Conservation (phyloP, 2,797 vertebrate genomes). For the Pseudomugil gertrudae region DNA sequence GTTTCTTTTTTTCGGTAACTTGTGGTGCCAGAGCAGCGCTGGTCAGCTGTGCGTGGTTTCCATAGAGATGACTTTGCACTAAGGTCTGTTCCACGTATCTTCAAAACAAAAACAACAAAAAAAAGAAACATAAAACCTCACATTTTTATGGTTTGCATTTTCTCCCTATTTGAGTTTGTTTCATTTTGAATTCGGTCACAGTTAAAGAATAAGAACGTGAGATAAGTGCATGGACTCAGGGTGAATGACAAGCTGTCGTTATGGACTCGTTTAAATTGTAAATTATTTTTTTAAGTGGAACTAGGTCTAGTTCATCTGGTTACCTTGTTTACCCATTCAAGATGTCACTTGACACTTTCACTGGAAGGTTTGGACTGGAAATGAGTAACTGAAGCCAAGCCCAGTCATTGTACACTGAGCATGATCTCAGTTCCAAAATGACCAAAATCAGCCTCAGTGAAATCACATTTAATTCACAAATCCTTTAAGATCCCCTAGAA, state of each 20-base stretch:
- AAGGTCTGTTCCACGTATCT: conserved; percentile 64
- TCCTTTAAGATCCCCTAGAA: conserved; percentile 32
- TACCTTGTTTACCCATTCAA: conserved; percentile 44
- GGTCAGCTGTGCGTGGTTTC: conserved; percentile 79
- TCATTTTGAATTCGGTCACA: conserved; percentile 18
- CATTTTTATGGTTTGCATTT: conserved; percentile 36
- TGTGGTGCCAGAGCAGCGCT: conserved; percentile 77
- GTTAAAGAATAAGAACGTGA: conserved; percentile 28
- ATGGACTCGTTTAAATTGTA: conserved; percentile 32
- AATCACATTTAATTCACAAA: conserved; percentile 32
- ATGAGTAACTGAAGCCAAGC: conserved; percentile 43
- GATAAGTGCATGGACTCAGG: conserved; percentile 62
- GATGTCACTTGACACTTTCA: conserved; percentile 49
- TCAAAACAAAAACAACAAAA: conserved; percentile 12
- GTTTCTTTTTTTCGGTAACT: conserved; percentile 66
- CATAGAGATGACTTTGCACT: conserved; percentile 76
- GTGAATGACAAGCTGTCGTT: conserved; percentile 48
- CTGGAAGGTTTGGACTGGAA: conserved; percentile 38
- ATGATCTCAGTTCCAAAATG: conserved; percentile 31
- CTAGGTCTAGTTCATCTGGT: conserved; percentile 51
- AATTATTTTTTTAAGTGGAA: conserved; percentile 32
- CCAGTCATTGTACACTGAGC: conserved; percentile 47
- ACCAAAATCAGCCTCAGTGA: conserved; percentile 48
- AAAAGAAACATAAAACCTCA: background rate
- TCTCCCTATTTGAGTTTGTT: conserved; percentile 15